These are phyloP conservation scores for Agrochola circellaris DNA, from an alignment of 2,888 invertebrate species.

Conservation along the genomic window DNA sequence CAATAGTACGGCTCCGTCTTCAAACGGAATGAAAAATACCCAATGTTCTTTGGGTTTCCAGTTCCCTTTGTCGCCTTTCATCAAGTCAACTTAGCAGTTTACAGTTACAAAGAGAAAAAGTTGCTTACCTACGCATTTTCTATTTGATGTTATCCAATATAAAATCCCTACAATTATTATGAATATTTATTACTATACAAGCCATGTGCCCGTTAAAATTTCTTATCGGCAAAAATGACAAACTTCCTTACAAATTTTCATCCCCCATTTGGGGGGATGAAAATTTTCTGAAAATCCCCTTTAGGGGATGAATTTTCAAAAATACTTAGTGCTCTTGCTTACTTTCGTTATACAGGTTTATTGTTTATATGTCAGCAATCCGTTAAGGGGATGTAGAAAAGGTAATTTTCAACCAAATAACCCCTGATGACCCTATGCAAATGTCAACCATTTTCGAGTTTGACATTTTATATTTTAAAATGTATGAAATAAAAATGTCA, in stretches of 20 bases:
- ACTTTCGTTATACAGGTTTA: too few species aligned
- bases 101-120: slow-evolving; percentile 16
- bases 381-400: too few species aligned
- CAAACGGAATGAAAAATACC: slow-evolving; percentile 29
- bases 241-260: background rate
- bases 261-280: background rate
- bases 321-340: background rate
- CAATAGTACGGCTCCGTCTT: background rate
- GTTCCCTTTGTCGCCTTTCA: slow-evolving; percentile 33
- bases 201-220: background rate
- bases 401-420: too few species aligned
- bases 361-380: too few species aligned
- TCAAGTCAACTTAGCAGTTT: slow-evolving; percentile 12
- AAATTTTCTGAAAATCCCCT: too few species aligned
- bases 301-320: background rate
- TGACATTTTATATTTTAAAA: too few species aligned
- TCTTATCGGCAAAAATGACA: background rate
- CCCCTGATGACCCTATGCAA: too few species aligned
- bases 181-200: background rate
- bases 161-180: background rate
- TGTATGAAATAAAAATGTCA: too few species aligned
- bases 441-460: too few species aligned
- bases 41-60: slow-evolving; percentile 9
- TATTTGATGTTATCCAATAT: background rate
- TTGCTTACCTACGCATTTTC: slow-evolving; percentile 19